phyloP scores from a whole-genome alignment of 1,140 invertebrate genomes.

The Achatina immaculata region DNA sequence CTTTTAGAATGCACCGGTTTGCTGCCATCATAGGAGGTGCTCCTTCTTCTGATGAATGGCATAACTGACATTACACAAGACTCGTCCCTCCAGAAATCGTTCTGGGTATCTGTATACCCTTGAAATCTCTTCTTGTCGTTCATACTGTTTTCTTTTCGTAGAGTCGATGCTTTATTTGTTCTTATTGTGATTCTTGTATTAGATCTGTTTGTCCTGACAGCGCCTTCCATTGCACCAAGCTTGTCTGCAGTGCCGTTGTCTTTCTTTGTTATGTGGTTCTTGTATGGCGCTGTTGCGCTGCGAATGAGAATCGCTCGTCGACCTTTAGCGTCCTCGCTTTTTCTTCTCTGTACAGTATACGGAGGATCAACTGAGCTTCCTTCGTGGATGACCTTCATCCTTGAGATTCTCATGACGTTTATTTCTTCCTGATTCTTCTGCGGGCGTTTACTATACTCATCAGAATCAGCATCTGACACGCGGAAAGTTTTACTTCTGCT shows the following conservation, averaged over 20 bases:
- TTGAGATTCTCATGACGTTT: neutral
- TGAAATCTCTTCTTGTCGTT: neutral
- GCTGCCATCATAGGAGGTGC: neutral
- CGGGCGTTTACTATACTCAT: neutral
- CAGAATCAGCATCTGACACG: neutral
- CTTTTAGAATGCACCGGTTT: neutral
- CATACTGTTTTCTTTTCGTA: constrained; percentile 21
- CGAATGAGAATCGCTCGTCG: neutral
- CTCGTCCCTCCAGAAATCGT: neutral
- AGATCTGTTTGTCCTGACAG: neutral
- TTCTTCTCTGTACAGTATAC: neutral
- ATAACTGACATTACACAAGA: neutral
- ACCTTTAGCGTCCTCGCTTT: neutral
- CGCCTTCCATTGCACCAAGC: neutral
- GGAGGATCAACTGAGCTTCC: constrained; percentile 30
- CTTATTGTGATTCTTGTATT: constrained; percentile 12
- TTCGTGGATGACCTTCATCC: constrained; percentile 1
- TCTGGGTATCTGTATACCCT: neutral
- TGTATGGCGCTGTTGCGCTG: constrained; percentile 10
- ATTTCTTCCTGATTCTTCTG: neutral
- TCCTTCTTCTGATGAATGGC: neutral
- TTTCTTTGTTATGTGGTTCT: neutral
- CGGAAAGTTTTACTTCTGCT: neutral
- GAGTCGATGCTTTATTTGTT: constrained; percentile 19
- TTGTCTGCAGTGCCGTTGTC: neutral